Base-by-base conservation (phyloP, 2,888 invertebrate species). In the Athalia rosae region DNA sequence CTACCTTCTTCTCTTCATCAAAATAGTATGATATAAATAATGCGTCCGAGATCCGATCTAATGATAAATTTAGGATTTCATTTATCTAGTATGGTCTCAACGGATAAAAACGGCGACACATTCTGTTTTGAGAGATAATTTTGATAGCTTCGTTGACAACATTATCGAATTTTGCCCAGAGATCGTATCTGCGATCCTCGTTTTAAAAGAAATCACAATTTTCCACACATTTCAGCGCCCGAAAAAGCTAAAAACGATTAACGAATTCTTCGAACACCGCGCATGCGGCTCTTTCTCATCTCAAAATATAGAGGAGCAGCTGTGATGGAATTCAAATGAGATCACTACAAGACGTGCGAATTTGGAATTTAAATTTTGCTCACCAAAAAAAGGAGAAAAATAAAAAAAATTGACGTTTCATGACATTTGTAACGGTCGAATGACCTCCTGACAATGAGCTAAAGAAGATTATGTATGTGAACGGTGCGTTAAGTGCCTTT, bases 1-100 rank as follows among this genome's bases (percentile, higher is more conserved):
- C 71, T 71, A 71, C 71, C 71, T 71, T 71, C 71, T 56, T 58
- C 71, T 56, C 58, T 71, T 71, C 71, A 71, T 71, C 58, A 71
- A 71, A 71, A 50, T 56, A 58, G 50, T 6, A 50, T 43, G 13
- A 45, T 28, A 28, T 28, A 28, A 28, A 28, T 28, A 43, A 58
- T 71, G 58, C 58, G 58, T 71, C 56, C 71, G 58, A 71, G 11
- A 67, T 50, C 50, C 41, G 53, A 67, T 28, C 2, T 28, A 28
- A 28, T 28, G 28, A 28, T 28, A 28, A 28, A 28, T 28, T 28
- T 28, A 28, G 5, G 67, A 8, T 58, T 43, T 58, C 45, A n/a
- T 2, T 8, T n/a, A 11, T 53, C 53, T 48, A 67, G 2, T 28
- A 28, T 28, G 28, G 28, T 28, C 28, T 67, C 67, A 67, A 41